Base-by-base conservation (phyloP, 2,888 invertebrate genomes). In the Oscheius sp. region DNA sequence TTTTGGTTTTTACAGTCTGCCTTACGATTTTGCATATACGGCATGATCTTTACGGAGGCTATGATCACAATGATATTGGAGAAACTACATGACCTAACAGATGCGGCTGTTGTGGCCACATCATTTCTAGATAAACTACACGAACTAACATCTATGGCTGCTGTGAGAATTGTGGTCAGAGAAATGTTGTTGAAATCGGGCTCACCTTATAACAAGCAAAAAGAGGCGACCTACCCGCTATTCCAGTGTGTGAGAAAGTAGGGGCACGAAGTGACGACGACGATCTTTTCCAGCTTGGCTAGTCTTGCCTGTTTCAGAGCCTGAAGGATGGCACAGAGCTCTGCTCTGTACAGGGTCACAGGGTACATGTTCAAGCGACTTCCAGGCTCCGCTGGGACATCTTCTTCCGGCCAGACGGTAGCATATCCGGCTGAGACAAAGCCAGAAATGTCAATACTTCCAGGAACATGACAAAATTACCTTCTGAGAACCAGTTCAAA, bases 261-360 rank as follows among this genome's bases (percentile, higher is more conserved):
- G 11, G 59, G 50, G 21, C 33, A 47, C 1, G 21, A 35, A 10
- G 57, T 71, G 21, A 37, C 50, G 2, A 71, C 57, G 7, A 60
- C 10, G 4, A 71, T 11, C 9, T 42, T 47, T 2, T 50, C 29
- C 21, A 48, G 21, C 29, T 48, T 48, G n/a, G 9, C 21, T 32
- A 3, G 29, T 53, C 51, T 32, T 7, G 53, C 66, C 66, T 66
- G 68, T 72, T 80, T 75, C 29, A 85, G 63, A 10, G 85, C 85
- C 50, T 73, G 74, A 50, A 80, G 73, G 47, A 85, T 80, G 9
- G 80, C 80, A 2, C 76, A 76, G 10, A 85, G 73, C 66, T 84
- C 78, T 1, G 84, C 80, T 37, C 85, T 62, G 51, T 82, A 84
- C 21, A 65, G 50, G 2, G 85, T 82, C 2, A 81, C 57, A 29